These are phyloP conservation scores for Sphaeramia orbicularis DNA, from an alignment of 2,797 vertebrate species.

Conservation along the genomic window DNA sequence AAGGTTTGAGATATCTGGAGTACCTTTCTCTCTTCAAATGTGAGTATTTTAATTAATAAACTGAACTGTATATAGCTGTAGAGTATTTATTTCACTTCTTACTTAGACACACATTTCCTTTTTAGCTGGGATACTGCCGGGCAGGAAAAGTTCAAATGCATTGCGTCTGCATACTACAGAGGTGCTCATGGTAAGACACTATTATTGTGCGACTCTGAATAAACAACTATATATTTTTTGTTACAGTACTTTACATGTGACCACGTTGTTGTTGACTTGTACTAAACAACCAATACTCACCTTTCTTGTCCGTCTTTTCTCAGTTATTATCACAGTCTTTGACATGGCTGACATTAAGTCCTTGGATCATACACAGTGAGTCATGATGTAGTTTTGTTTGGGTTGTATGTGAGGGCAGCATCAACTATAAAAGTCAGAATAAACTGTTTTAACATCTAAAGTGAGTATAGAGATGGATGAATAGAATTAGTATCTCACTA, in stretches of 20 bases:
- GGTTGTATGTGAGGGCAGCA: neutral
- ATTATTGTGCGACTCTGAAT: neutral
- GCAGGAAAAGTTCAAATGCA: conserved; percentile 97
- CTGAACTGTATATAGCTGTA: neutral
- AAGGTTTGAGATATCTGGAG: conserved; percentile 90
- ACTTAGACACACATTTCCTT: neutral
- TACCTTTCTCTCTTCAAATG: conserved; percentile 93
- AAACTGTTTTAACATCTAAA: too few species aligned
- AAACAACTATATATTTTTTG: neutral
- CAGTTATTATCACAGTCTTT: conserved; percentile 92
- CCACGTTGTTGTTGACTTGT: neutral
- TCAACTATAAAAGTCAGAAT: too few species aligned
- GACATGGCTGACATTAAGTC: conserved; percentile 92
- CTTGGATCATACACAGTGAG: conserved; percentile 90
- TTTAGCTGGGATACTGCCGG: conserved; percentile 95
- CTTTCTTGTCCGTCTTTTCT: conserved; percentile 34
- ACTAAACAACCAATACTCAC: conserved; percentile 4
- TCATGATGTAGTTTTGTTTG: neutral
- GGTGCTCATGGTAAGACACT: conserved; percentile 89
- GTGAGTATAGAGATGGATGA: neutral
- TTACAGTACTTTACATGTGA: neutral
- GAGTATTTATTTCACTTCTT: neutral
- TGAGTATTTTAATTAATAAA: conserved; percentile 75
- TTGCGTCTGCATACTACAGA: conserved; percentile 93
- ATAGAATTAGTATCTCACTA: neutral